Base-by-base conservation (phyloP, 2,113 vertebrate genomes). In the Danio rerio region DNA sequence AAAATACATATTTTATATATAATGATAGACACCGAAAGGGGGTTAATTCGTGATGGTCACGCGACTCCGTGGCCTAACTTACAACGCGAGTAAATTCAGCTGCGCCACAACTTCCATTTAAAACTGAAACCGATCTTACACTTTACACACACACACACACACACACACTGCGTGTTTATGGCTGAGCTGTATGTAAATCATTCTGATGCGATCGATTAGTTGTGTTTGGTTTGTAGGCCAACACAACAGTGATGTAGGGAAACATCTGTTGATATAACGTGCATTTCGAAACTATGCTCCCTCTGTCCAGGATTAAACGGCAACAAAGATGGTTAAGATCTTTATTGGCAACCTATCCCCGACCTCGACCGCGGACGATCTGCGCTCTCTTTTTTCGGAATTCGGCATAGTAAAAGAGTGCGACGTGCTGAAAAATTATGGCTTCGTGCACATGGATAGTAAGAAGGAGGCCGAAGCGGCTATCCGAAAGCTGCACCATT, bases 401-500 rank as follows among this genome's bases (percentile, higher is more conserved):
- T 98, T 97, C 9, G 97, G 97, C 7, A 94, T 95, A 87, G 95
- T 98, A 84, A 90, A 96, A 5, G 97, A 99, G 86, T 97, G 96
- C 75, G 97, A 98, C 91, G 95, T 97, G 82, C 95, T 99, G 86
- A 97, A 98, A 90, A 98, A 99, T 89, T 98, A 95, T 65, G 97
- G 96, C 63, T 99, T 99, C 84, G 97, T 99, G 43, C 97, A 98
- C 90, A 98, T 99, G 92, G 95, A 94, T 84, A 92, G 91, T 85
- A 91, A 94, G 80, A 89, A 95, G 0, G 95, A 95, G 0, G 97
- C 97, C 0, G 96, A 97, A 81, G 95, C 96, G 83, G 96, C 97
- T 84, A 97, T 98, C 7, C 92, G 90, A 11, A 96, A 96, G 90
- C 95, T 99, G 49, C 94, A 98, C 90, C 96, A 98, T 85, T 93